Evolutionary conservation across 1,140 invertebrate species (phyloP).

Genomic region (Lepeophtheirus salmonis): DNA sequence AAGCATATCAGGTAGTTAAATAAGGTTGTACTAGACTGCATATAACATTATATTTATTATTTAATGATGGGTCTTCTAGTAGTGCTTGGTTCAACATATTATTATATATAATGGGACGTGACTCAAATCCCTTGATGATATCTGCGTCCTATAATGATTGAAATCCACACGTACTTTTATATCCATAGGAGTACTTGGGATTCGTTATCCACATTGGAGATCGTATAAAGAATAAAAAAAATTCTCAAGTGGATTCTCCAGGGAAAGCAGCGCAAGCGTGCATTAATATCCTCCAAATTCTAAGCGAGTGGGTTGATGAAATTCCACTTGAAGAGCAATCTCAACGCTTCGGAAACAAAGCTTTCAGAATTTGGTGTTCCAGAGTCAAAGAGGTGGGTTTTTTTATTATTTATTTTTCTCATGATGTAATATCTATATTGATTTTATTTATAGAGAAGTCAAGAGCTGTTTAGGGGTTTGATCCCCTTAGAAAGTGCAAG

Average conservation of each 20-base stretch:
- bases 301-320: constrained; percentile 56
- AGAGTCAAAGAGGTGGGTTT: constrained; percentile 54
- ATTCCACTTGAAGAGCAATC: constrained; percentile 80
- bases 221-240: constrained; percentile 54
- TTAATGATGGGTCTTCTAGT: no score
- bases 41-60: no score
- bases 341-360: constrained; percentile 87
- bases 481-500: constrained; percentile 47
- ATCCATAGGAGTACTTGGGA: constrained; percentile 60
- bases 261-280: constrained; percentile 43
- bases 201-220: constrained; percentile 69
- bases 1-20: constrained; percentile 59
- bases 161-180: no score
- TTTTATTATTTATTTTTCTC: no score
- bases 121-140: neutral
- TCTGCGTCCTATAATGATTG: neutral
- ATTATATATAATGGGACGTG: no score
- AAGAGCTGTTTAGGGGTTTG: constrained; percentile 39
- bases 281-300: constrained; percentile 44
- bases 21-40: no score
- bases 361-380: constrained; percentile 66
- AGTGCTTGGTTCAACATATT: no score
- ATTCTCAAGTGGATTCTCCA: constrained; percentile 40
- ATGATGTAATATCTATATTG: neutral
- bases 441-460: constrained; percentile 31